phyloP scores from a whole-genome alignment of 2,113 vertebrate genomes.

The Henicopernis longicauda region DNA sequence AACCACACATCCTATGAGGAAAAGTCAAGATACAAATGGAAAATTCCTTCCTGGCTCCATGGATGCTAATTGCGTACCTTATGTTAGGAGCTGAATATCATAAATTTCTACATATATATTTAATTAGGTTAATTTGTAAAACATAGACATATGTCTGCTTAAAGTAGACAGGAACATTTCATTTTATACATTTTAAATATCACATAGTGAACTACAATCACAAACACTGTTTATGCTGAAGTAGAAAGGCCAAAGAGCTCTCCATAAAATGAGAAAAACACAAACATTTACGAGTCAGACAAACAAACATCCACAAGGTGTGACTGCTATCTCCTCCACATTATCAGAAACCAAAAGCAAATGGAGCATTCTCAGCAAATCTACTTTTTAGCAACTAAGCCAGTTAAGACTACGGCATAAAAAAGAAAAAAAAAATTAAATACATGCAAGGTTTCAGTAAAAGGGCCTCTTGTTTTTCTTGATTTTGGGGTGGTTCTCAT shows the following conservation, averaged over 20 bases:
- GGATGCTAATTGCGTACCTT: constrained; percentile 25
- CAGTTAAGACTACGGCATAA: background rate
- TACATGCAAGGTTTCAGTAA: background rate
- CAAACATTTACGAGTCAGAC: background rate
- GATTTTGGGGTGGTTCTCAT: background rate
- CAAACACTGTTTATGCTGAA: background rate
- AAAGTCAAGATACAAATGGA: constrained; percentile 45
- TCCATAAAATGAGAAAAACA: background rate
- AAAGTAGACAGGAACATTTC: constrained; percentile 29
- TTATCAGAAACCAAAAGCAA: background rate
- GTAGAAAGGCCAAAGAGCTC: background rate
- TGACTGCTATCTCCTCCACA: background rate
- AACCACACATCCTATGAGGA: background rate
- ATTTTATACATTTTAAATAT: constrained; percentile 9
- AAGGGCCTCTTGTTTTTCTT: background rate
- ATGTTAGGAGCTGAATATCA: constrained; percentile 18
- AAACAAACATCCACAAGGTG: background rate
- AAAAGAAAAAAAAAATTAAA: background rate
- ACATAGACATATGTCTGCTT: constrained; percentile 8
- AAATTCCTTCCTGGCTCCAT: constrained; percentile 49
- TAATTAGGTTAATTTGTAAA: constrained; percentile 64
- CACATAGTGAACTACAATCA: background rate
- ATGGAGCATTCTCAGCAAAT: background rate
- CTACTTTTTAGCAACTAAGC: background rate
- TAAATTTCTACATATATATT: constrained; percentile 56